Evolutionary conservation across 2,797 vertebrate genomes (phyloP), one percentile per base, ranked within the genome.

Genomic region (Lithobates pipiens): DNA sequence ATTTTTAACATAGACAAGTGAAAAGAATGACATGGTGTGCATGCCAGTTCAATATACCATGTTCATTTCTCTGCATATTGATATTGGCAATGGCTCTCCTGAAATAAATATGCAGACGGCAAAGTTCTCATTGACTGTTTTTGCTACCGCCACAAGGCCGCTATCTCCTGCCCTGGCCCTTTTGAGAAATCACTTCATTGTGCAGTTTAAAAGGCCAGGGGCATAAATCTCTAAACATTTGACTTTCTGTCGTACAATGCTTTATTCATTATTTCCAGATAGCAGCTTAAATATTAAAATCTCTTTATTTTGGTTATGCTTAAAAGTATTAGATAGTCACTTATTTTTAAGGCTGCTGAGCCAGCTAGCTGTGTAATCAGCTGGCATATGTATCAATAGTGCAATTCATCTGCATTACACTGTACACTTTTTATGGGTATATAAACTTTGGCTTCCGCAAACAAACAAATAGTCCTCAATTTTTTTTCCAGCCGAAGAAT

Each of bases 361-460:
- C 63, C 87, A 88, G 5, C 42, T 65, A 57, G 88, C 76, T 80
- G 27, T 89, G 77, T 88, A 85, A 90, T 86, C 89, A 90, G 74
- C 87, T 90, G 88, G 88, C 80, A 77, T 63, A 34, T 44, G 29
- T 91, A 92, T 92, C 89, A 89, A 89, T 91, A 86, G 89, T 54
- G 34, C 85, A 5, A 89, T 92, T 91, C 88, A 91, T 91, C 75
- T 88, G 83, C 25, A 63, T 8, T 76, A 85, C 69, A 86, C 85
- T 88, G 80, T 89, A 44, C 85, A 89, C 72, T 86, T 85, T 77
- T 88, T 89, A 74, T 77, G 81, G 63, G 70, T 88, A 39, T 32
- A 44, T 88, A 82, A 86, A 88, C 84, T 88, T 90, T 88, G 85
- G 76, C 54, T 89, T 39, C 9, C 54, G 75, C 21, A 85, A 85